Percentiles rank a stretch among this genome's conserved stretches.
phyloP scores from a whole-genome alignment of 2,797 vertebrate genomes.

The Liasis olivaceus region DNA sequence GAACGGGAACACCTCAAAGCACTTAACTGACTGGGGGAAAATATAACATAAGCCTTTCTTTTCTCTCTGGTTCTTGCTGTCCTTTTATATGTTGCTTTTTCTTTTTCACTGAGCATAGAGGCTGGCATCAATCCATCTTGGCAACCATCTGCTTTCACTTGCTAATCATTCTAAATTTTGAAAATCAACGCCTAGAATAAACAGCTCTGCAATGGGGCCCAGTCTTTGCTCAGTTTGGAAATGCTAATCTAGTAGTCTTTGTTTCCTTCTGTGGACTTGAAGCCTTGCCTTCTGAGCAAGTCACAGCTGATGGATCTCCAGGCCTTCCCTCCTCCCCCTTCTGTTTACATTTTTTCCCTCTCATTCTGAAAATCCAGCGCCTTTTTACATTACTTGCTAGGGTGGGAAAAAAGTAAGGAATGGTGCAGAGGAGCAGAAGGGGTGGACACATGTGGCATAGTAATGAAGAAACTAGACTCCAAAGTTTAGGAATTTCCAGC shows the following conservation, averaged over 20 bases:
- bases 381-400: conserved; percentile 42
- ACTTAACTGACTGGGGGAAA: conserved; percentile 53
- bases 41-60: conserved; percentile 68
- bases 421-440: conserved; percentile 38
- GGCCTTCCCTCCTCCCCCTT: conserved; percentile 11
- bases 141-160: conserved; percentile 76
- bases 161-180: conserved; percentile 83
- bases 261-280: conserved; percentile 61
- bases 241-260: conserved; percentile 71
- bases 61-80: conserved; percentile 59
- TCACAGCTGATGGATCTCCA: conserved; percentile 56
- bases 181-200: conserved; percentile 73
- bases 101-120: conserved; percentile 57
- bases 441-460: conserved; percentile 49
- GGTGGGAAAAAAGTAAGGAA: conserved; percentile 28
- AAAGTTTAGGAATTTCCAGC: conserved; percentile 27
- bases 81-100: conserved; percentile 48
- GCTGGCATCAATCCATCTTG: conserved; percentile 64
- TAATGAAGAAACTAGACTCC: conserved; percentile 54
- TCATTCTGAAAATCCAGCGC: conserved; percentile 38
- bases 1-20: conserved; percentile 65
- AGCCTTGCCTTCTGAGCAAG: conserved; percentile 59
- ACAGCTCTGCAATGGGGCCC: conserved; percentile 66
- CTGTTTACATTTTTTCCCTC: conserved; percentile 17
- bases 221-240: conserved; percentile 70